A percentile compares a stretch with the other conserved stretches of the same genome.
Conservation (phyloP, 2,797 vertebrate genomes). For the Enteromius thamalakanensis region DNA sequence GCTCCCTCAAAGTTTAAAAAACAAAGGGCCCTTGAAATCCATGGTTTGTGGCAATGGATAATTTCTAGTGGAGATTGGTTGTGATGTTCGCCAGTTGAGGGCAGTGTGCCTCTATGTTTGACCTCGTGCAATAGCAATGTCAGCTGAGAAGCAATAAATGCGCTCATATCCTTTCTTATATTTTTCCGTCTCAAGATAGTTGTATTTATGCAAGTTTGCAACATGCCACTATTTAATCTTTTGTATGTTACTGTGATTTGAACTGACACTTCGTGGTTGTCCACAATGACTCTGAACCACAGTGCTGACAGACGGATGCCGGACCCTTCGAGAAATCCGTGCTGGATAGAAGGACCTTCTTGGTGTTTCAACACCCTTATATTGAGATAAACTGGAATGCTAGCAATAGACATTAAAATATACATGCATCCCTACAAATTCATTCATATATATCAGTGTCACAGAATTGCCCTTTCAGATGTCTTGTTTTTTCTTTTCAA, state of each 20-base stretch:
- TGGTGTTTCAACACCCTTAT: background rate
- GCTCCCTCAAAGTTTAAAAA: background rate
- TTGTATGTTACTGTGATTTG: background rate
- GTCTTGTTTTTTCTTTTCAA: background rate
- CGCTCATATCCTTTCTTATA: background rate
- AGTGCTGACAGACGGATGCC: background rate
- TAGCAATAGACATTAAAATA: background rate
- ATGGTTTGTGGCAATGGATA: background rate
- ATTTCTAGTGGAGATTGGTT: background rate
- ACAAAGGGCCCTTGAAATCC: background rate
- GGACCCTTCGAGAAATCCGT: background rate
- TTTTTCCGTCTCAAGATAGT: background rate
- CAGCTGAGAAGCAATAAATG: background rate
- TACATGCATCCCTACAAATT: background rate
- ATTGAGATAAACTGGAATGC: background rate
- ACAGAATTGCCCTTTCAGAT: background rate
- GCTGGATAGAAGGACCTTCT: background rate
- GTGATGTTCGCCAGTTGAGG: slow-evolving; percentile 11
- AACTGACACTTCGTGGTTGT: background rate
- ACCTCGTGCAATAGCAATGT: background rate
- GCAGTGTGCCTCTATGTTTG: slow-evolving; percentile 14
- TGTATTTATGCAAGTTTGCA: background rate
- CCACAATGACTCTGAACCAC: background rate
- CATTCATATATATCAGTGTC: background rate
- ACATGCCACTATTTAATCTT: background rate